These are phyloP conservation scores for Acronicta alni DNA, from an alignment of 2,888 invertebrate species.

Conservation along the genomic window DNA sequence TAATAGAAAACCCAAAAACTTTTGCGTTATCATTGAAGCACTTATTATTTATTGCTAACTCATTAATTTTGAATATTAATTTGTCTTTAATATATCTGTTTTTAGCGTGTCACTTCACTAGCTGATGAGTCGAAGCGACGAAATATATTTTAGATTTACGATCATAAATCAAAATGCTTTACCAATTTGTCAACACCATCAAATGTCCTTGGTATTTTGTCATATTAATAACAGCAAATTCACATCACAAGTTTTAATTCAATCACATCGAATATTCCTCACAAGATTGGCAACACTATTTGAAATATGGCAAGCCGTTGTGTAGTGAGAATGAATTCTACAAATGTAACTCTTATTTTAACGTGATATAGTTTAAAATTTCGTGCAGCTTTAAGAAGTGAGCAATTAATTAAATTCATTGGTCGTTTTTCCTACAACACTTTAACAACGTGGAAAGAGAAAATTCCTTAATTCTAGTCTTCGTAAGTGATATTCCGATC, in stretches of 20 bases:
- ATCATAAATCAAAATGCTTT: slow-evolving; percentile 23
- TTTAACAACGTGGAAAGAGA: slow-evolving; percentile 72
- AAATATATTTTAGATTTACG: not conserved
- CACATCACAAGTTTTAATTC: slow-evolving; percentile 42
- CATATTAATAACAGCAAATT: slow-evolving; percentile 37
- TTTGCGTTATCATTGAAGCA: too few species aligned
- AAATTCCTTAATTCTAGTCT: slow-evolving; percentile 60
- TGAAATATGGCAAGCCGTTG: slow-evolving; percentile 30
- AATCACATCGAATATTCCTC: slow-evolving; percentile 45
- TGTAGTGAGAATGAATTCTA: slow-evolving; percentile 16
- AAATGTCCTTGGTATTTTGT: slow-evolving; percentile 34
- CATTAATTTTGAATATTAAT: too few species aligned
- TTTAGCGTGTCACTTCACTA: not conserved
- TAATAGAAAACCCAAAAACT: too few species aligned
- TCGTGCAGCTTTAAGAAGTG: slow-evolving; percentile 39
- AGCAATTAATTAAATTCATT: slow-evolving; percentile 80
- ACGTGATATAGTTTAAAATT: slow-evolving; percentile 11
- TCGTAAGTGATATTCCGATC: slow-evolving; percentile 65
- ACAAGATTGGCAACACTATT: slow-evolving; percentile 46
- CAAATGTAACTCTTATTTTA: slow-evolving; percentile 11
- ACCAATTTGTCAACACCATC: slow-evolving; percentile 10
- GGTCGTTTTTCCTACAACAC: slow-evolving; percentile 74
- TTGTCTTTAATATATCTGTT: not conserved
- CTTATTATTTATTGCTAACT: too few species aligned
- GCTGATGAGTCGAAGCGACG: too few species aligned